Conservation (phyloP, 2,888 invertebrate species). For the Adelognathus sp. region DNA sequence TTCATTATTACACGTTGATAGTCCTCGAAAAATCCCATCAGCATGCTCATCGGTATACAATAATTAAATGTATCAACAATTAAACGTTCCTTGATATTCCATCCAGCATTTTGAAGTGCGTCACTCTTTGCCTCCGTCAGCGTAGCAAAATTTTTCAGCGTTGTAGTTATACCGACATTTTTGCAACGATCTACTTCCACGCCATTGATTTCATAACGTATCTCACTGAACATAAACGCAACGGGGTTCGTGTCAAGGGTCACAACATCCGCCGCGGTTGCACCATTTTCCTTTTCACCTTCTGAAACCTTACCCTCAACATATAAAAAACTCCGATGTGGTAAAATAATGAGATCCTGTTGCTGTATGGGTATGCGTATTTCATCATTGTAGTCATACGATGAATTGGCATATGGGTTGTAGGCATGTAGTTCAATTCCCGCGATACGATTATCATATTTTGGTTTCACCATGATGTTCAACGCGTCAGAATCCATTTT, state of each 20-base stretch:
- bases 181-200: not conserved
- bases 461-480: not conserved
- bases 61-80: not conserved
- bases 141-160: not conserved
- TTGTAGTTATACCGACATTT: not conserved
- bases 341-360: not conserved
- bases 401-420: not conserved
- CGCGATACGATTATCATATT: not conserved
- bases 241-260: not conserved
- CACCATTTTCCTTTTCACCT: not conserved
- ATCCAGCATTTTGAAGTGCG: not conserved
- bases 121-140: not conserved
- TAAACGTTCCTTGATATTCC: not conserved
- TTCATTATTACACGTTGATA: conserved; percentile 5
- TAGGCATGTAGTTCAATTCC: not conserved
- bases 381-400: not conserved
- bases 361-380: not conserved
- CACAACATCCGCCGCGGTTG: not conserved
- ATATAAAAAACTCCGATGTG: not conserved
- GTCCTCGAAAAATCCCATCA: conserved; percentile 21
- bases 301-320: not conserved
- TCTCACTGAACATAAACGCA: not conserved
- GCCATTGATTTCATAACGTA: not conserved
- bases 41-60: conserved; percentile 19
- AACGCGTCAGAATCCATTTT: not conserved